Conservation (phyloP, 2,888 invertebrate genomes). For the Cybosia mesomella region DNA sequence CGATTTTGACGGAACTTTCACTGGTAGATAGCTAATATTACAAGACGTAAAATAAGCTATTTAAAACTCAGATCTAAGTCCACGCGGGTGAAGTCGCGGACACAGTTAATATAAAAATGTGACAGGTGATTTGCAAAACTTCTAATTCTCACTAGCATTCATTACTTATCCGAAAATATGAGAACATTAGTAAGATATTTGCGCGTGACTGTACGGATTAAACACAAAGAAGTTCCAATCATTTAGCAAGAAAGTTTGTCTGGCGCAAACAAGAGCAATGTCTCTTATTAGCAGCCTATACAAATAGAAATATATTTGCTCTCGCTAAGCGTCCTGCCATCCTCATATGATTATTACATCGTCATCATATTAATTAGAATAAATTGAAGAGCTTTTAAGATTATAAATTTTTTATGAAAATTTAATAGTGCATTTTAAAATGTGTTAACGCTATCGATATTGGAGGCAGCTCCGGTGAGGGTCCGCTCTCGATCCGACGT, state of each 20-base stretch:
- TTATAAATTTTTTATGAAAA: conserved; percentile 40
- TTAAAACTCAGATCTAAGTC: no score
- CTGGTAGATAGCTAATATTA: no score
- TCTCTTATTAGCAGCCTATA: conserved; percentile 67
- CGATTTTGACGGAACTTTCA: no score
- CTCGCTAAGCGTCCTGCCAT: conserved; percentile 36
- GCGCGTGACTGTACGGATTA: conserved; percentile 42
- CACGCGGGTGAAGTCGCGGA: no score
- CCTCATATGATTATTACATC: conserved; percentile 32
- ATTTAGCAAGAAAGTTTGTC: conserved; percentile 65
- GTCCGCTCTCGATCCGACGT: conserved; percentile 52
- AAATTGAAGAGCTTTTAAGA: conserved; percentile 22
- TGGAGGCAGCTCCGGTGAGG: conserved; percentile 49
- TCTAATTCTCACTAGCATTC: conserved; percentile 27
- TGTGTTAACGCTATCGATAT: conserved; percentile 36
- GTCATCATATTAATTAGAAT: conserved; percentile 23
- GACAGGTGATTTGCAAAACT: neutral
- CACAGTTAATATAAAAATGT: no score
- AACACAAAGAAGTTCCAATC: conserved; percentile 59
- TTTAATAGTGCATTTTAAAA: conserved; percentile 24
- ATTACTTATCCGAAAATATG: conserved; percentile 40
- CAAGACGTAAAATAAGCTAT: no score
- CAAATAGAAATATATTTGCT: conserved; percentile 59
- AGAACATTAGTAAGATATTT: conserved; percentile 50
- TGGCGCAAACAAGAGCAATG: conserved; percentile 63